Evolutionary conservation across 2,797 vertebrate genomes (phyloP).

Genomic region (Lutjanus campechanus): DNA sequence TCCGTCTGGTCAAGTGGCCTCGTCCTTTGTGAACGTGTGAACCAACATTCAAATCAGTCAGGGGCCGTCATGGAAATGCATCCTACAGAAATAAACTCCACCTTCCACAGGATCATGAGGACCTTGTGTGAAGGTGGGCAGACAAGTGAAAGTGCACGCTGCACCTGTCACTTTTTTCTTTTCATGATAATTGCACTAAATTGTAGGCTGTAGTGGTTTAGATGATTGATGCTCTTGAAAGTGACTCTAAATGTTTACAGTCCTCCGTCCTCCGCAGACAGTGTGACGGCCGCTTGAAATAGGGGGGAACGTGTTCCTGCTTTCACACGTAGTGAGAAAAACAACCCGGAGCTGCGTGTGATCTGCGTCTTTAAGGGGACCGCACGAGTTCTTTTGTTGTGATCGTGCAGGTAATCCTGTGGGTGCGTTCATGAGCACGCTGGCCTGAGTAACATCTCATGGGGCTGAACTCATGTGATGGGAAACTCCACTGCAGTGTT

Average conservation of each 20-base stretch:
- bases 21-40: conserved; percentile 32
- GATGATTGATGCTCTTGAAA: neutral
- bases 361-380: neutral
- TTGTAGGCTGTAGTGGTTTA: neutral
- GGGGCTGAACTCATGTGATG: conserved; percentile 12
- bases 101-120: neutral
- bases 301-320: neutral
- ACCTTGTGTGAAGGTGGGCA: neutral
- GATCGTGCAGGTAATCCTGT: conserved; percentile 15
- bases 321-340: neutral
- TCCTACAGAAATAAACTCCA: neutral
- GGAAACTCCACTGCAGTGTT: neutral
- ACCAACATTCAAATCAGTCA: conserved; percentile 49
- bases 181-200: neutral
- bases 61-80: conserved; percentile 19
- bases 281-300: no score
- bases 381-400: neutral
- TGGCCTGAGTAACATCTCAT: neutral
- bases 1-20: neutral
- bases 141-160: neutral
- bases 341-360: neutral
- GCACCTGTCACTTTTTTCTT: neutral
- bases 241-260: neutral
- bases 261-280: neutral
- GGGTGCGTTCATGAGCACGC: neutral